These are phyloP conservation scores for Terrapene triunguis DNA, from an alignment of 2,113 vertebrate genomes.

Conservation along the genomic window DNA sequence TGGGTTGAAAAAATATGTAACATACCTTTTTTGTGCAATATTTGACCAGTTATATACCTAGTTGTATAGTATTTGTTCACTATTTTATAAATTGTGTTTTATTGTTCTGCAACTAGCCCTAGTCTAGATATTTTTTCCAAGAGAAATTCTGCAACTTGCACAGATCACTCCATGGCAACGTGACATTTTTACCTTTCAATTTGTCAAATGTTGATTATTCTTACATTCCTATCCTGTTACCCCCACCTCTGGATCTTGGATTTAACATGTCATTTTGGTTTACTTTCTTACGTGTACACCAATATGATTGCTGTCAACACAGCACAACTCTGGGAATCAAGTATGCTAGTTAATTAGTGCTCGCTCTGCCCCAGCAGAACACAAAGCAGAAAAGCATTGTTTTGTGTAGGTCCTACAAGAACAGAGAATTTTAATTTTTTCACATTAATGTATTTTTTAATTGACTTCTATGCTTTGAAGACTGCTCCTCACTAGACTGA, in stretches of 20 bases:
- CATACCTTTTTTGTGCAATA: background rate
- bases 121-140: background rate
- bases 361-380: background rate
- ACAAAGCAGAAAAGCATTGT: background rate
- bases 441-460: constrained; percentile 26
- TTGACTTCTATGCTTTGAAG: background rate
- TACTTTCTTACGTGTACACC: background rate
- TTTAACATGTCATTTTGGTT: background rate
- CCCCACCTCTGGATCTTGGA: background rate
- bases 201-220: background rate
- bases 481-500: constrained; percentile 30
- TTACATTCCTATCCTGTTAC: background rate
- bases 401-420: constrained; percentile 7
- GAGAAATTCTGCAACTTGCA: rapidly evolving
- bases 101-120: background rate
- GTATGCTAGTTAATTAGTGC: background rate
- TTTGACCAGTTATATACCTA: background rate
- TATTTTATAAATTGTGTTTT: background rate
- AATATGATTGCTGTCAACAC: background rate
- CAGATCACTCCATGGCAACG: background rate
- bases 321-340: background rate
- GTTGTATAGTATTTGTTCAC: background rate
- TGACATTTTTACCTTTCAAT: background rate
- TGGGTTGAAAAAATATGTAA: background rate
- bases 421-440: constrained; percentile 33